These are phyloP conservation scores for Psammodynastes pulverulentus DNA, from an alignment of 2,113 vertebrate genomes.

Conservation along the genomic window DNA sequence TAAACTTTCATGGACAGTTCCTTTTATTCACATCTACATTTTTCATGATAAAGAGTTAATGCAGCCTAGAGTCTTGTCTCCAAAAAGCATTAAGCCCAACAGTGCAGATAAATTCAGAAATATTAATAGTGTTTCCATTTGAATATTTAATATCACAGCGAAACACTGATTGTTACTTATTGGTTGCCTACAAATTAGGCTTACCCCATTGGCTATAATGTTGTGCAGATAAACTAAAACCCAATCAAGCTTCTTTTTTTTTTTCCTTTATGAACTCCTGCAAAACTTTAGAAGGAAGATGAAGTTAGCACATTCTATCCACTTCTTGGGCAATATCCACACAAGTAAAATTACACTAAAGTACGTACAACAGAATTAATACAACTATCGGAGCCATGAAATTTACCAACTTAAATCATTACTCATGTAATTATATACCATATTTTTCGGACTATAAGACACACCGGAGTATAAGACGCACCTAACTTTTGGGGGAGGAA, in stretches of 20 bases:
- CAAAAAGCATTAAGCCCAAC: constrained; percentile 12
- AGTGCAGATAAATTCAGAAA: constrained; percentile 34
- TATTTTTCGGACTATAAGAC: too few relatives aligned
- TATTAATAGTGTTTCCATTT: background rate
- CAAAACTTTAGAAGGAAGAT: constrained; percentile 6
- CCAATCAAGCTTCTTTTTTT: background rate
- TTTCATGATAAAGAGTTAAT: constrained; percentile 25
- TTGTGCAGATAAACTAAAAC: background rate
- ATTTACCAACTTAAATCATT: background rate
- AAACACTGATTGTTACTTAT: background rate
- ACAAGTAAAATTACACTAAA: background rate
- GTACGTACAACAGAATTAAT: background rate
- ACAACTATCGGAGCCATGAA: background rate
- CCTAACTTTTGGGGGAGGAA: too few relatives aligned
- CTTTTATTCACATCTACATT: constrained; percentile 17
- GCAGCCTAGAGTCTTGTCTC: background rate
- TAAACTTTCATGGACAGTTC: constrained; percentile 24
- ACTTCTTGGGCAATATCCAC: constrained; percentile 4
- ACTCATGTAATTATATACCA: background rate
- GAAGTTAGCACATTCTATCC: background rate
- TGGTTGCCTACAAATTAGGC: background rate
- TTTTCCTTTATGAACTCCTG: background rate
- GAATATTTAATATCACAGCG: constrained; percentile 18
- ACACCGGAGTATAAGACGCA: too few relatives aligned
- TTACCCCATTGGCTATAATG: background rate